Evolutionary conservation across 2,888 invertebrate genomes (phyloP).

Genomic region (Chymomyza procnemis): DNA sequence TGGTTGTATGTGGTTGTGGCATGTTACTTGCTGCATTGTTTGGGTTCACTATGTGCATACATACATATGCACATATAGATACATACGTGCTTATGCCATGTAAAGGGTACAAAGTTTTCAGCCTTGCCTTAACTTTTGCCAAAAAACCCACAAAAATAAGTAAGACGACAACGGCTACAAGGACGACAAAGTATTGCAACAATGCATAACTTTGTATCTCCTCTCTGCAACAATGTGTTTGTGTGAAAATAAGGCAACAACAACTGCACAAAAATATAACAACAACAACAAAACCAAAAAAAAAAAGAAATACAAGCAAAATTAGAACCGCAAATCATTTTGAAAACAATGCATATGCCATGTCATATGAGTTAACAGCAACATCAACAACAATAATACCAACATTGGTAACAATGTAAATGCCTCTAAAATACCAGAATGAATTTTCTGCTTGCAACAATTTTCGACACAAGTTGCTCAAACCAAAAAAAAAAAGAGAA

Average conservation of each 20-base stretch:
- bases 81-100: too few species aligned
- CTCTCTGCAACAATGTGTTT: not conserved
- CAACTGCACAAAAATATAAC: not conserved
- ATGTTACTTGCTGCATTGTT: not conserved
- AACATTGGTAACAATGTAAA: not conserved
- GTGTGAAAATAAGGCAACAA: not conserved
- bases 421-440: not conserved
- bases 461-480: not conserved
- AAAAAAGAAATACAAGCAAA: slow-evolving; percentile 19
- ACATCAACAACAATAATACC: not conserved
- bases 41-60: not conserved
- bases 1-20: not conserved
- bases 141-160: slow-evolving; percentile 60
- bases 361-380: slow-evolving; percentile 48
- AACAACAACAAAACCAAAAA: slow-evolving; percentile 55
- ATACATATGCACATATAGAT: too few species aligned
- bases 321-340: slow-evolving; percentile 69
- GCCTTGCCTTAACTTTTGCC: slow-evolving; percentile 23
- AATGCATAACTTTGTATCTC: not conserved
- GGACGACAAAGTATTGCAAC: slow-evolving; percentile 5
- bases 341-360: slow-evolving; percentile 70
- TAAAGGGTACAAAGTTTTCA: slow-evolving; percentile 12
- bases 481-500: not conserved
- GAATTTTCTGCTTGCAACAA: not conserved
- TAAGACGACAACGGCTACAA: slow-evolving; percentile 21